These are phyloP conservation scores for Propithecus perrieri DNA, from an alignment of 2,797 vertebrate species.

Conservation along the genomic window DNA sequence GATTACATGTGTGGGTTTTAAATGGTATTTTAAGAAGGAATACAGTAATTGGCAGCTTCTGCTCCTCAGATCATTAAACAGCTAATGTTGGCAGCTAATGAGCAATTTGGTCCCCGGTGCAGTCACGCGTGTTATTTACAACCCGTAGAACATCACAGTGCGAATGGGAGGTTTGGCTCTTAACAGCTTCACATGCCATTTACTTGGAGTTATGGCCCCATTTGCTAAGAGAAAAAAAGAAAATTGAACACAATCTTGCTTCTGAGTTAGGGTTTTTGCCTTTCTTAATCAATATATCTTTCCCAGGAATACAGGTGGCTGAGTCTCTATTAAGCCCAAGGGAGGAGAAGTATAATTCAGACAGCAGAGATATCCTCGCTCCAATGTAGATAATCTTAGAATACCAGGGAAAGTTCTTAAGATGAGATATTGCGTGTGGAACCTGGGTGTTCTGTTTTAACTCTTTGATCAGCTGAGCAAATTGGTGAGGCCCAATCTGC, in stretches of 20 bases:
- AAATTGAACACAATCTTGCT: neutral
- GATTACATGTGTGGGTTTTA: slow-evolving; percentile 75
- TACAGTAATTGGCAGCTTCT: slow-evolving; percentile 78
- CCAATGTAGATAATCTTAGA: neutral
- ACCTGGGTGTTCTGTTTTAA: neutral
- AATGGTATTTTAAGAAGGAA: slow-evolving; percentile 73
- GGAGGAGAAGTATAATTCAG: neutral
- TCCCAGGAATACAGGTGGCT: neutral
- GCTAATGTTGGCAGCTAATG: slow-evolving; percentile 73
- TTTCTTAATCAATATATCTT: slow-evolving; percentile 55
- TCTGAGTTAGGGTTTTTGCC: slow-evolving; percentile 33
- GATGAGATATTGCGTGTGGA: neutral
- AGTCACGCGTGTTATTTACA: slow-evolving; percentile 75
- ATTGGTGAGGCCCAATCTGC: neutral
- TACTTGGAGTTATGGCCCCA: slow-evolving; percentile 66
- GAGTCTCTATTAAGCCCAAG: slow-evolving; percentile 1
- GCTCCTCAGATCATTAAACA: slow-evolving; percentile 79
- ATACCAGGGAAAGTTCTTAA: neutral
- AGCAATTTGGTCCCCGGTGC: slow-evolving; percentile 74
- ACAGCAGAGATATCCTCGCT: neutral
- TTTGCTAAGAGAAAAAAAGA: slow-evolving; percentile 12
- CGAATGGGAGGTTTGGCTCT: slow-evolving; percentile 51
- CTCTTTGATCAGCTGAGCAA: neutral
- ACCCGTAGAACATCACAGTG: slow-evolving; percentile 51
- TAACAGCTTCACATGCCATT: slow-evolving; percentile 56